Evolutionary conservation across 2,797 vertebrate genomes (phyloP).

Genomic region (Danio choprae): DNA sequence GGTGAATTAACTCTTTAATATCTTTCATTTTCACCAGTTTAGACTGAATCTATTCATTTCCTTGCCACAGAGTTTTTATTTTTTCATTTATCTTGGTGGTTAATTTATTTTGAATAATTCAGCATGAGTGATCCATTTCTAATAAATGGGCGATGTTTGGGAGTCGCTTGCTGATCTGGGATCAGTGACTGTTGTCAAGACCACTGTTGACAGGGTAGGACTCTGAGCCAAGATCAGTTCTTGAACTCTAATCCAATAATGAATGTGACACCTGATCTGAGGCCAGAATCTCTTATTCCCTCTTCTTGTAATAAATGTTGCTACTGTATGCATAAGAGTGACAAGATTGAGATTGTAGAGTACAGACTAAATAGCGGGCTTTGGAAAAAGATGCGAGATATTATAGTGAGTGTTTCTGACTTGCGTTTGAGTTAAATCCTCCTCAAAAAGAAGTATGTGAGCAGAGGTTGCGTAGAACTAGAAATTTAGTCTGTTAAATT

Average conservation of each 20-base stretch:
- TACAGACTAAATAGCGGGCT: neutral
- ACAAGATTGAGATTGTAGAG: neutral
- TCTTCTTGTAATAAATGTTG: slow-evolving; percentile 15
- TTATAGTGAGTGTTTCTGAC: slow-evolving; percentile 4
- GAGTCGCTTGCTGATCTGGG: slow-evolving; percentile 14
- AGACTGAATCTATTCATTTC: no score
- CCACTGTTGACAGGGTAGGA: neutral
- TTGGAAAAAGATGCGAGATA: neutral
- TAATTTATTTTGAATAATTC: neutral
- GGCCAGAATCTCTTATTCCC: neutral
- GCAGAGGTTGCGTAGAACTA: slow-evolving; percentile 35
- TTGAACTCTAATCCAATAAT: neutral
- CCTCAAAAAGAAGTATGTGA: slow-evolving; percentile 5
- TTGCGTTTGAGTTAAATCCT: slow-evolving; percentile 25
- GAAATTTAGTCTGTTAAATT: slow-evolving; percentile 37
- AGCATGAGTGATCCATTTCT: neutral
- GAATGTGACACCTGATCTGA: slow-evolving; percentile 10
- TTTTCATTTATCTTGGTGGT: neutral
- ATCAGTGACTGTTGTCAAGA: neutral
- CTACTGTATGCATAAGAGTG: neutral
- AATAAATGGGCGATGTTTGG: neutral
- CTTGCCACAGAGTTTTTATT: neutral
- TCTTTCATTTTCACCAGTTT: no score
- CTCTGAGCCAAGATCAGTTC: slow-evolving; percentile 11
- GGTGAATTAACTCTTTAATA: no score